Base-by-base conservation (phyloP, 2,797 vertebrate genomes). In the Ctenochaetus hawaiiensis region DNA sequence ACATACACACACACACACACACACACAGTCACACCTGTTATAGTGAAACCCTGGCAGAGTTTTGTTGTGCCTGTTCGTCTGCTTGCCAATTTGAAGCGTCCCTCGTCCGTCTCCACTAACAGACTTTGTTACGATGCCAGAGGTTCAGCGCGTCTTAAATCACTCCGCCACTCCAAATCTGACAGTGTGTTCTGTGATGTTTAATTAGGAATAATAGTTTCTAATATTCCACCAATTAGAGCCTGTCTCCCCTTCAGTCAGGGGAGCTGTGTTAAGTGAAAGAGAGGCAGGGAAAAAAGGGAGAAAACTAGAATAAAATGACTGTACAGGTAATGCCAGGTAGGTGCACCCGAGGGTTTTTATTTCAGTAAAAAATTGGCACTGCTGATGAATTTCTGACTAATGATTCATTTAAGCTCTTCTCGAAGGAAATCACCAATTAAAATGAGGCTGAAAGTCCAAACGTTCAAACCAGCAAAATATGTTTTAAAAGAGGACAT, bases 121-220 rank as follows among this genome's bases (percentile, higher is more conserved):
- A 90, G 89, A 93, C 91, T 91, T 92, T 94, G 92, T 93, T 87
- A 64, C 59, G 62, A 78, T 92, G 94, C 94, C 94, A 95, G 91
- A 91, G 86, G 91, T 94, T 94, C 87, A 85, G 88, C 73, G 59
- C 78, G 67, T 92, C 91, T 94, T 93, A 91, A 94, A 94, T 92
- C 86, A 88, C 83, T 91, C 74, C 49, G 81, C 89, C 81, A 71
- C 83, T 93, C 92, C 90, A 84, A 91, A 86, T 91, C 86, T 88
- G 93, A 93, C 92, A 91, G 83, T 77, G 85, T 75, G 87, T 92
- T 94, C 91, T 94, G 89, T 94, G 92, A 94, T 94, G 93, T 93
- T 94, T 94, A 94, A 95, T 95, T 94, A 95, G 92, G 84, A 94
- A 93, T 95, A 95, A 95, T 94, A 93, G 91, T 94, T 93, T 91